These are phyloP conservation scores for Seriola quinqueradiata DNA, from an alignment of 2,113 vertebrate species.

Conservation along the genomic window DNA sequence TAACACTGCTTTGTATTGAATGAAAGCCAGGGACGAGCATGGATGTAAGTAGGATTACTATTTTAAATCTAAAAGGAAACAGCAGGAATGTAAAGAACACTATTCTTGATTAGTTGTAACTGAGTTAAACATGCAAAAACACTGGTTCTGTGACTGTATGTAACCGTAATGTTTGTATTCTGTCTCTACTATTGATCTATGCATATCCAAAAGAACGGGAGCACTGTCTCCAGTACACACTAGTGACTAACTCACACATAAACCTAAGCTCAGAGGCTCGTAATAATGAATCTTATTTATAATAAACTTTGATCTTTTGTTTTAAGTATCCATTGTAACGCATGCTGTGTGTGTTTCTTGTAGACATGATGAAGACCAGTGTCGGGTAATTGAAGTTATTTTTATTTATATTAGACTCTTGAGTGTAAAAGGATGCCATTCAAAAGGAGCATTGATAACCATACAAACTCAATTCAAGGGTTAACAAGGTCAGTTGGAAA, in stretches of 20 bases:
- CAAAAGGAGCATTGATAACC: slow-evolving; percentile 87
- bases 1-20: background rate
- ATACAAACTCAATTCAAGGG: slow-evolving; percentile 84
- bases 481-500: slow-evolving; percentile 80
- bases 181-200: slow-evolving; percentile 74
- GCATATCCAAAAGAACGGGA: slow-evolving; percentile 72
- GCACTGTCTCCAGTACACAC: slow-evolving; percentile 52
- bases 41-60: background rate
- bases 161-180: slow-evolving; percentile 36
- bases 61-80: background rate
- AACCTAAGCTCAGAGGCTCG: slow-evolving; percentile 54
- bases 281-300: slow-evolving; percentile 75
- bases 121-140: slow-evolving; percentile 61
- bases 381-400: slow-evolving; percentile 79
- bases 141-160: slow-evolving; percentile 55
- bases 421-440: slow-evolving; percentile 89
- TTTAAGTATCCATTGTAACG: slow-evolving; percentile 40
- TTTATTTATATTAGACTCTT: slow-evolving; percentile 88
- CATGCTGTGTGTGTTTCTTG: background rate
- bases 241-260: slow-evolving; percentile 57
- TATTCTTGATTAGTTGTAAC: background rate
- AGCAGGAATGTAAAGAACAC: background rate
- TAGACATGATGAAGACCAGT: slow-evolving; percentile 42
- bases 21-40: background rate
- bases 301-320: slow-evolving; percentile 71